Conservation (phyloP, 2,113 vertebrate species). For the Chauna torquata region DNA sequence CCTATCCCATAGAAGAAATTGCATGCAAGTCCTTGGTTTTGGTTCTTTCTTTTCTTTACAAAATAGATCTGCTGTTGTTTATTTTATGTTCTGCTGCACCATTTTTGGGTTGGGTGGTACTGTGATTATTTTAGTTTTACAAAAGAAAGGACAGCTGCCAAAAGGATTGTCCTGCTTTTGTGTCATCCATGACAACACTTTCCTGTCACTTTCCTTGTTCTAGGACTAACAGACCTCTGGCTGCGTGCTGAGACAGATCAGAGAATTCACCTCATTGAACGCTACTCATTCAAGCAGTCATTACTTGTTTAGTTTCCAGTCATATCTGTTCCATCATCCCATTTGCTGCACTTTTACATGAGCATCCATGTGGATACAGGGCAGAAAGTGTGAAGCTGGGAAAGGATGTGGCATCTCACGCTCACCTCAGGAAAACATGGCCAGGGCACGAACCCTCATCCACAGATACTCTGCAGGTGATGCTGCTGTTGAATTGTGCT, state of each 20-base stretch:
- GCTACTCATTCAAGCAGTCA: not conserved
- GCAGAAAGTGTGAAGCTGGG: not conserved
- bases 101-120: not conserved
- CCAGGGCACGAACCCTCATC: not conserved
- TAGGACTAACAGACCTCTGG: not conserved
- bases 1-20: not conserved
- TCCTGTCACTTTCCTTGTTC: not conserved
- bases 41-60: not conserved
- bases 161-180: not conserved
- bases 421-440: not conserved
- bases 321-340: not conserved
- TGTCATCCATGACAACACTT: not conserved
- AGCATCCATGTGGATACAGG: not conserved
- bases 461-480: rapidly evolving
- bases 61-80: not conserved
- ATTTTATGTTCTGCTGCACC: not conserved
- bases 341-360: not conserved
- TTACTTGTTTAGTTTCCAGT: not conserved
- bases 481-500: not conserved
- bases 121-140: not conserved
- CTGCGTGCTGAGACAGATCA: not conserved
- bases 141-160: not conserved
- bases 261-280: not conserved
- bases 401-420: not conserved
- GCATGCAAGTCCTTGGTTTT: not conserved